Evolutionary conservation across 2,888 invertebrate genomes (phyloP).

Genomic region (Quadriops clusia): DNA sequence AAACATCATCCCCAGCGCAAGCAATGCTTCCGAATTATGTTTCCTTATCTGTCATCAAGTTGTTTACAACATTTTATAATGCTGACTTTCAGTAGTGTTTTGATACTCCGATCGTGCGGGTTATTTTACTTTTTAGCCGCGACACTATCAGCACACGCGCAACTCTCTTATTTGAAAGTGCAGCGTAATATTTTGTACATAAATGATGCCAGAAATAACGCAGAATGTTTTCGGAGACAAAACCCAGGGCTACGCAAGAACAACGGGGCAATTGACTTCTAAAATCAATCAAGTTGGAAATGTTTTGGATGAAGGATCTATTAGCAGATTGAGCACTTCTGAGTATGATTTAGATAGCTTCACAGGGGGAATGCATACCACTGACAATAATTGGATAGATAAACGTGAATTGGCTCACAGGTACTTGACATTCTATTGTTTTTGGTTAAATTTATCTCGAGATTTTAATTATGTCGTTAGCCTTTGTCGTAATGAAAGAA

Average conservation of each 20-base stretch:
- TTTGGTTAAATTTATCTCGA: not conserved
- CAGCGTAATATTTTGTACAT: not conserved
- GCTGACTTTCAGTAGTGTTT: no score
- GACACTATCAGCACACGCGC: not conserved
- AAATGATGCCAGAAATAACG: conserved; percentile 45
- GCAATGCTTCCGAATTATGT: no score
- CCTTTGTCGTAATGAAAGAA: no score
- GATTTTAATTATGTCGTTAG: conserved; percentile 5
- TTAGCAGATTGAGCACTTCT: conserved; percentile 20
- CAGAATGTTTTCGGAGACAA: conserved; percentile 42
- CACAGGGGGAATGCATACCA: conserved; percentile 38
- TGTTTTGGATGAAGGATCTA: conserved; percentile 15
- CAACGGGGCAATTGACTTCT: conserved; percentile 49
- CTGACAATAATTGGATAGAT: conserved; percentile 42
- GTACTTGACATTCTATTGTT: conserved; percentile 28
- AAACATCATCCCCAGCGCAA: no score
- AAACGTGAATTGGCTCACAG: conserved; percentile 47
- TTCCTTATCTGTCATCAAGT: no score
- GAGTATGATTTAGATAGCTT: conserved; percentile 46
- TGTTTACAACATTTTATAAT: not conserved
- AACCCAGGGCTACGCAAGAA: conserved; percentile 44
- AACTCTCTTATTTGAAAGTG: not conserved
- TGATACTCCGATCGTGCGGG: not conserved
- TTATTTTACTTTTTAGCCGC: conserved; percentile 2
- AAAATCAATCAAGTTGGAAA: conserved; percentile 32